Evolutionary conservation across 2,888 invertebrate species (phyloP).

Genomic region (Drosophila nr. perissopoda): DNA sequence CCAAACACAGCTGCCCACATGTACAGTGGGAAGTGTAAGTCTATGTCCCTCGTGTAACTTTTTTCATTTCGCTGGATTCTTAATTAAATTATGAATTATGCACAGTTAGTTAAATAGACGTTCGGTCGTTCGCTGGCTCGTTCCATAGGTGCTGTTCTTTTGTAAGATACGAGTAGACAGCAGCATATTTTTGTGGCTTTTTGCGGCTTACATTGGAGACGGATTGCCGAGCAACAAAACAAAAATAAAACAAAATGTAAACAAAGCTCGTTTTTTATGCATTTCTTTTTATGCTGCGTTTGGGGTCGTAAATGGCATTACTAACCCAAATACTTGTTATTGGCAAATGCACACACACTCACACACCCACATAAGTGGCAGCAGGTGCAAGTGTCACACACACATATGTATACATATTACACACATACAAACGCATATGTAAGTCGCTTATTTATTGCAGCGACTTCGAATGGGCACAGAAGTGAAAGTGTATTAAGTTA

Average conservation of each 20-base stretch:
- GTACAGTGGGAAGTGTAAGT: conserved; percentile 25
- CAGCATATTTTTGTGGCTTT: conserved; percentile 42
- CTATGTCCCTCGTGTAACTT: conserved; percentile 77
- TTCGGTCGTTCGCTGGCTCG: conserved; percentile 28
- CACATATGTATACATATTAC: not conserved
- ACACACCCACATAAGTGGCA: conserved; percentile 15
- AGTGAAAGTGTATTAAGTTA: conserved; percentile 81
- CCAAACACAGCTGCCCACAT: conserved; percentile 7
- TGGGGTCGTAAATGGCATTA: conserved; percentile 81
- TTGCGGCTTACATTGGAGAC: conserved; percentile 76
- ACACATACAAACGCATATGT: conserved; percentile 26
- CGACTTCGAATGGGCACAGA: conserved; percentile 79
- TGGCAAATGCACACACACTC: conserved; percentile 47
- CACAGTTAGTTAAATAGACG: conserved; percentile 84
- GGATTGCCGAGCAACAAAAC: conserved; percentile 55
- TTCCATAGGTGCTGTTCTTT: conserved; percentile 20
- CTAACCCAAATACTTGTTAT: conserved; percentile 82
- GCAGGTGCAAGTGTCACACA: conserved; percentile 32
- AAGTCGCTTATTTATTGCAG: conserved; percentile 82
- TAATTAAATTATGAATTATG: conserved; percentile 84
- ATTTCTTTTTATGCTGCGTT: conserved; percentile 59
- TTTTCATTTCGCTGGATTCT: conserved; percentile 83
- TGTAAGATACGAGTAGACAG: conserved; percentile 38
- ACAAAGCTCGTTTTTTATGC: conserved; percentile 60
- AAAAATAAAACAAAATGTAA: conserved; percentile 47